Evolutionary conservation across 2,888 invertebrate genomes (phyloP), one percentile per base, ranked within the genome.

Genomic region (Drosophila pegasa): DNA sequence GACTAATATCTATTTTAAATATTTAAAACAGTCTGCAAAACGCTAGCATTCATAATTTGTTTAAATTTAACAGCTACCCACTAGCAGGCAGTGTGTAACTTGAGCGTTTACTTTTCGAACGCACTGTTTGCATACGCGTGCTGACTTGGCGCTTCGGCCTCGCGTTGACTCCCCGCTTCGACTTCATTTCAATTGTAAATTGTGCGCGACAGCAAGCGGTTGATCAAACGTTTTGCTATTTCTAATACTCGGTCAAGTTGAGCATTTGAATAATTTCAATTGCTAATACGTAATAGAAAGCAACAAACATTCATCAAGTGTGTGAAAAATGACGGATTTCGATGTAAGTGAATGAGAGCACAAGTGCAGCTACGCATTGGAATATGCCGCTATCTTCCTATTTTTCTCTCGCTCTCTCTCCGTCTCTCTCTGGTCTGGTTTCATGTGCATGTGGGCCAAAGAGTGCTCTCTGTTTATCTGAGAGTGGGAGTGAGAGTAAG

Each of bases 151-250:
- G 54, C 51, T 40, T 47, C 43, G 65, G 41, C 31, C 61, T 67
- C 66, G 64, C 61, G 65, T 60, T 47, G 35, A 37, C 56, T 86
- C 50, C 71, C 29, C 56, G 73, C 58, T 70, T 63, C 64, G 70
- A 73, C 71, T 84, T 87, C 80, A 82, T 85, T 87, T 85, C 82
- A 84, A 82, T 87, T 87, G 78, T 71, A 82, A 84, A 87, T 75
- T 73, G 76, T 56, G 64, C 57, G 47, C 59, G 50, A 38, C 51
- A 5, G 58, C 75, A 71, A 66, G 62, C 86, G 86, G 80, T 81
- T 68, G 60, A 63, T 65, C 64, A 75, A 68, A 64, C 61, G 54
- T 31, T 62, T 62, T 55, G 48, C 52, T 64, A 29, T 43, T 62
- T 61, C 29, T 10, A 50, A n/a, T 20, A 40, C 12, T 67, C 61